phyloP scores from a whole-genome alignment of 1,140 invertebrate genomes.

The Drosophila bifasciata region DNA sequence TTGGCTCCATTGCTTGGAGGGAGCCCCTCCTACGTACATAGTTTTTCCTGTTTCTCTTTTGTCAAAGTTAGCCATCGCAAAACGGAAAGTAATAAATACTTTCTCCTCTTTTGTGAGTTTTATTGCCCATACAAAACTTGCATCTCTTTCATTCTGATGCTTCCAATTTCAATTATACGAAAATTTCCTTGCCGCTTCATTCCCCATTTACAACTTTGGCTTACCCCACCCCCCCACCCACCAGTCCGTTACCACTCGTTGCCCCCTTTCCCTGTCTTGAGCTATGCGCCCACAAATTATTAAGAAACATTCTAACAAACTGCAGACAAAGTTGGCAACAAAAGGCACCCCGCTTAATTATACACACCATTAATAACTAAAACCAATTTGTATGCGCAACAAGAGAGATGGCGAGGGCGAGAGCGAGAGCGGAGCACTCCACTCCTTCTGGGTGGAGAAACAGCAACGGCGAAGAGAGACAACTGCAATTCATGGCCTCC shows the following conservation, averaged over 20 bases:
- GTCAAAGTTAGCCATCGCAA: neutral
- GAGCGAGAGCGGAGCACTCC: conserved; percentile 21
- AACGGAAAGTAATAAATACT: too few species aligned
- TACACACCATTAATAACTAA: conserved; percentile 82
- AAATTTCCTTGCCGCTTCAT: conserved; percentile 5
- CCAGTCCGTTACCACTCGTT: neutral
- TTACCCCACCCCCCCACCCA: neutral
- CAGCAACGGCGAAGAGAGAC: neutral
- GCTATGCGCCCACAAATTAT: conserved; percentile 71
- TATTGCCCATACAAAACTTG: neutral
- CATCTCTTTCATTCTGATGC: neutral
- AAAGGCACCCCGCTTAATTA: conserved; percentile 78
- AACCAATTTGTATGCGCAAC: conserved; percentile 78
- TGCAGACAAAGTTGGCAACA: conserved; percentile 80
- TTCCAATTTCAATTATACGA: conserved; percentile 30
- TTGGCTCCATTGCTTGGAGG: too few species aligned
- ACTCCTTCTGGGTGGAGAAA: conserved; percentile 31
- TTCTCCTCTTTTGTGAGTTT: neutral
- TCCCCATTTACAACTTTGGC: conserved; percentile 3
- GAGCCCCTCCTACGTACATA: too few species aligned
- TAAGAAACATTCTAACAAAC: conserved; percentile 79
- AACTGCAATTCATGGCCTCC: conserved; percentile 27
- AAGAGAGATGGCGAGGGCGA: conserved; percentile 27
- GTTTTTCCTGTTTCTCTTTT: neutral
- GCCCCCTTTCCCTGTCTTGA: conserved; percentile 40